Evolutionary conservation across 2,113 vertebrate species (phyloP), one percentile per base, ranked within the genome.

Genomic region (Halcyon senegalensis): DNA sequence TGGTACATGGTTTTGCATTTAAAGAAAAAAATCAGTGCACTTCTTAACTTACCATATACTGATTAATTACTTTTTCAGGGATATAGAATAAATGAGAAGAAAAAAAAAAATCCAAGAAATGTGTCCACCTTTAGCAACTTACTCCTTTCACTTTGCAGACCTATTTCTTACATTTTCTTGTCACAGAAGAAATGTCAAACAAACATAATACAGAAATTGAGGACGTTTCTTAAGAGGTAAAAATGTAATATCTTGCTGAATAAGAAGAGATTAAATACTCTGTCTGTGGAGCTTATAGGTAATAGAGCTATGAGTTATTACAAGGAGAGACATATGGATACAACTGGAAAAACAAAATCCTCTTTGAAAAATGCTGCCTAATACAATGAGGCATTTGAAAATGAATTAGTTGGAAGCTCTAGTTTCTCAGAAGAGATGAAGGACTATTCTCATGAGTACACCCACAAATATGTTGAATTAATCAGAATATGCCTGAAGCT

Each of bases 401-500:
- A 90, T 69, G 13, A 91, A 70, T 74, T 25, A 50, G 16, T 4
- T 83, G 55, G 55, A 91, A 58, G 30, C 60, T 94, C 46, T 76
- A 58, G 48, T 93, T 95, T 81, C 86, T 84, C 68, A 78, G 28
- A 75, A 0, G 6, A 89, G 77, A 56, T 94, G 55, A 90, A 90
- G 53, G 13, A 58, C 7, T 93, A 89, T 89, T 96, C 84, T 81
- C 69, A 41, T 10, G 16, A 82, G 69, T 73, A 44, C 12, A 72
- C 72, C 73, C 87, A 69, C n/a, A 35, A 84, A 96, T 84, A 68
- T 5, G 5, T 64, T 75, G 14, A 74, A 56, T 91, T 82, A 78
- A 55, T 95, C 84, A 95, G 73, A 95, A 51, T 30, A 59, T 39
- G 77, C 87, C 92, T 91, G 92, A 93, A 96, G 89, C 84, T 82